Evolutionary conservation across 2,113 vertebrate species (phyloP), one percentile per base, ranked within the genome.

Genomic region (Ptychochromis oligacanthus): DNA sequence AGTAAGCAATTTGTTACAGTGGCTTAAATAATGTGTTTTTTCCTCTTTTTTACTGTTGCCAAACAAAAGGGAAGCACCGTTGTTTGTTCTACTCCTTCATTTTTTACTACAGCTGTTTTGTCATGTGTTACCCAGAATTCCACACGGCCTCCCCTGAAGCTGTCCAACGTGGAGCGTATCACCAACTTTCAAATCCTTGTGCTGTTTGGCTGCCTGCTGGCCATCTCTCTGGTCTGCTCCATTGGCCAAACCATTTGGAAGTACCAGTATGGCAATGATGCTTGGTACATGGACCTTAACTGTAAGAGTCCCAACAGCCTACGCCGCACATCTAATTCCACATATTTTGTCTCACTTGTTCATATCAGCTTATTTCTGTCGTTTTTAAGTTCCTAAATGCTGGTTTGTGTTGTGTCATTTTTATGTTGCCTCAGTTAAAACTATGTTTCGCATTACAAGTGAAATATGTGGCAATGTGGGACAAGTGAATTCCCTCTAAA

Each of bases 161-260:
- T 99, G 83, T 99, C 98, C 86, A 99, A 99, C 17, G 98, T 99
- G 89, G 98, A 99, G 91, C 96, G 97, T 34, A 99, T 99, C 93
- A 99, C 98, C 1, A 99, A 99, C 95, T 96, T 99, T 81, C 98
- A 99, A 90, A 99, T 99, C 94, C 94, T 99, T 34, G 97, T 99
- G 91, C 94, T 99, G 85, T 99, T 99, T 87, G 97, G 98, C 93
- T 99, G 98, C 89, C 96, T 99, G 90, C 96, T 99, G 91, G 97
- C 96, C 89, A 99, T 99, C 94, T 99, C 98, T 77, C 95, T 99
- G 82, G 84, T 99, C 90, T 99, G 98, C 94, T 98, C 98, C 43
- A 96, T 99, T 77, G 98, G 98, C 20, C 96, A 98, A 84, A 97
- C 97, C 91, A 96, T 99, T 94, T 99, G 98, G 98, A 99, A 99